These are phyloP conservation scores for Cryptocephalus primarius DNA, from an alignment of 2,888 invertebrate genomes.

Conservation along the genomic window DNA sequence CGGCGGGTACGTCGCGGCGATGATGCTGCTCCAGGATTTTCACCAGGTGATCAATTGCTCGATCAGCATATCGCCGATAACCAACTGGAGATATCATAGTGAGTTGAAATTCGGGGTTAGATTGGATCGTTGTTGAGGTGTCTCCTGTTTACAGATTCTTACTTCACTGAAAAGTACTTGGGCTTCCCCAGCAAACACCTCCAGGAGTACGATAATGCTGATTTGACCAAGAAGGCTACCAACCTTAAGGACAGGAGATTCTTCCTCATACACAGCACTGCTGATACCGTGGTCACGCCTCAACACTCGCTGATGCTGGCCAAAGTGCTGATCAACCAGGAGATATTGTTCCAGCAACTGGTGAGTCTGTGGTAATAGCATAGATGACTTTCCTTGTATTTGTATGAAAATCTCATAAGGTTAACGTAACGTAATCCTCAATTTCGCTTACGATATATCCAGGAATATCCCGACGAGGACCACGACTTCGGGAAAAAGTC, in stretches of 20 bases:
- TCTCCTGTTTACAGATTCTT: constrained; percentile 65
- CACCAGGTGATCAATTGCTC: constrained; percentile 73
- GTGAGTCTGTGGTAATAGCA: too few species aligned
- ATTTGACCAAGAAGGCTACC: constrained; percentile 67
- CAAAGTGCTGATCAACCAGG: constrained; percentile 67
- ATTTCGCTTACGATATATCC: too few species aligned
- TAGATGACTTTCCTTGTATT: too few species aligned
- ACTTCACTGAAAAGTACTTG: constrained; percentile 84
- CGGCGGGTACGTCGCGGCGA: constrained; percentile 76
- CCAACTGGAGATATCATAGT: constrained; percentile 74
- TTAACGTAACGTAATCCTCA: too few species aligned
- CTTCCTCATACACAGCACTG: constrained; percentile 70
- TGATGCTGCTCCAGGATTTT: constrained; percentile 67
- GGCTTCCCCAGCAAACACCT: constrained; percentile 59
- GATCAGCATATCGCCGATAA: constrained; percentile 77
- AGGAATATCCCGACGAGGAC: constrained; percentile 83
- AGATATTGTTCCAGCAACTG: constrained; percentile 75
- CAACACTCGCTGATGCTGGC: constrained; percentile 79
- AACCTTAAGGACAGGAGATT: constrained; percentile 60
- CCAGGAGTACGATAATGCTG: constrained; percentile 62
- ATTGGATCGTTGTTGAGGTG: too few species aligned
- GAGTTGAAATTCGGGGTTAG: constrained; percentile 31
- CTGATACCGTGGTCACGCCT: constrained; percentile 76
- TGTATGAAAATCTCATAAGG: too few species aligned
- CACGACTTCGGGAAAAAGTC: constrained; percentile 61